Conservation (phyloP, 2,113 vertebrate genomes). For the Channa argus region DNA sequence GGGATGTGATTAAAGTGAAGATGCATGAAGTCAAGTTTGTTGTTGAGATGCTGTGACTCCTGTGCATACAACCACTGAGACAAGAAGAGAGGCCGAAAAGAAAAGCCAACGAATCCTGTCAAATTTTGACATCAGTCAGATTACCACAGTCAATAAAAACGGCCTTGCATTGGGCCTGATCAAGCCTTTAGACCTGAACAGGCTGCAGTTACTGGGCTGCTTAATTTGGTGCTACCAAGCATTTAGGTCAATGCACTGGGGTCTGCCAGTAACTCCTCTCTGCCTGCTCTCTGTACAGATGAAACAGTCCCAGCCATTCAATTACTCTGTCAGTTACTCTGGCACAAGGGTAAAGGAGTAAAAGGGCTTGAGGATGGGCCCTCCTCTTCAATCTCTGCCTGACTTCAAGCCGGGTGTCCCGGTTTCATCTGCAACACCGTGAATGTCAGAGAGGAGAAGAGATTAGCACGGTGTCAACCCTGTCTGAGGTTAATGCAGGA, state of each 20-base stretch:
- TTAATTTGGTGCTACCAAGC: conserved; percentile 58
- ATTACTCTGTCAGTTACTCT: conserved; percentile 47
- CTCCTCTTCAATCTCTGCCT: conserved; percentile 38
- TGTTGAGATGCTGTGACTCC: background rate
- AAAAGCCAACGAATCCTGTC: too few species aligned
- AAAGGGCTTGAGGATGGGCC: conserved; percentile 31
- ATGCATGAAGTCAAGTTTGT: background rate
- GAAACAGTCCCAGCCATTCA: conserved; percentile 49
- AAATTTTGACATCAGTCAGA: too few species aligned
- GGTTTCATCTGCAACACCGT: conserved; percentile 53
- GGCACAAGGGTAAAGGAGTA: conserved; percentile 25
- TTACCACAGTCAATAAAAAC: too few species aligned
- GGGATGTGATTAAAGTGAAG: conserved; percentile 1
- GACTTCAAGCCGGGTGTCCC: conserved; percentile 30
- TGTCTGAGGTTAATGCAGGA: conserved; percentile 65
- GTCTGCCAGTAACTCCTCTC: conserved; percentile 34
- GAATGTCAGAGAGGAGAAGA: conserved; percentile 66
- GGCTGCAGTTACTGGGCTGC: conserved; percentile 42
- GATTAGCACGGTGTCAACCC: conserved; percentile 64
- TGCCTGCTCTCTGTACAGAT: conserved; percentile 50
- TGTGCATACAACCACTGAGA: too few species aligned
- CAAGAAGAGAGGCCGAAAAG: too few species aligned
- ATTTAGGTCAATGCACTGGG: conserved; percentile 56
- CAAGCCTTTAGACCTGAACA: conserved; percentile 7
- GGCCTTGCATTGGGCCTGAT: too few species aligned